Evolutionary conservation across 2,888 invertebrate species (phyloP).

Genomic region (Tiphia femorata): DNA sequence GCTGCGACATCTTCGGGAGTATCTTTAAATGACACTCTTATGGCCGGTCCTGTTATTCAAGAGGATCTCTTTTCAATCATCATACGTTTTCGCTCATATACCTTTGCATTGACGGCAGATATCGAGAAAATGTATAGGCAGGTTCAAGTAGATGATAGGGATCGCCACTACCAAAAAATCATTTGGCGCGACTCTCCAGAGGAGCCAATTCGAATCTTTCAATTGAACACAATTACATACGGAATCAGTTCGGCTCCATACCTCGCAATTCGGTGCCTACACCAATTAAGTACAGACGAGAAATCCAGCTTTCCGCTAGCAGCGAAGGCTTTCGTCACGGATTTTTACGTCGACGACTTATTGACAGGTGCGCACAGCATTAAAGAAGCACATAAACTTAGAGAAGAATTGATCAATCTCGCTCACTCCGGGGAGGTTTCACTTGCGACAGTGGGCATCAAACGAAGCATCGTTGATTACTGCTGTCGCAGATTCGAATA

Average conservation of each 20-base stretch:
- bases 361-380: neutral
- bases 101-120: neutral
- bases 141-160: neutral
- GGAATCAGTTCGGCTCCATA: neutral
- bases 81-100: neutral
- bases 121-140: neutral
- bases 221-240: neutral
- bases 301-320: neutral
- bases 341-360: slow-evolving; percentile 6
- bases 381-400: neutral
- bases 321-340: neutral
- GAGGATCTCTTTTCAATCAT: neutral
- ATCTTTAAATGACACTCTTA: neutral
- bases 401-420: neutral
- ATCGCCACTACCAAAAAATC: neutral
- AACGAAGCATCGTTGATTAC: neutral
- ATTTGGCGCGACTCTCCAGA: neutral
- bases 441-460: neutral
- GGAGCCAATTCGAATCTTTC: neutral
- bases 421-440: neutral
- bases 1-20: neutral
- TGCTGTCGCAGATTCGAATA: no score
- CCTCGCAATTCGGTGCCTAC: neutral
- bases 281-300: neutral
- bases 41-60: neutral